Evolutionary conservation across 1,140 invertebrate genomes (phyloP), one percentile per base, ranked within the genome.

Genomic region (Coenobita brevimanus): DNA sequence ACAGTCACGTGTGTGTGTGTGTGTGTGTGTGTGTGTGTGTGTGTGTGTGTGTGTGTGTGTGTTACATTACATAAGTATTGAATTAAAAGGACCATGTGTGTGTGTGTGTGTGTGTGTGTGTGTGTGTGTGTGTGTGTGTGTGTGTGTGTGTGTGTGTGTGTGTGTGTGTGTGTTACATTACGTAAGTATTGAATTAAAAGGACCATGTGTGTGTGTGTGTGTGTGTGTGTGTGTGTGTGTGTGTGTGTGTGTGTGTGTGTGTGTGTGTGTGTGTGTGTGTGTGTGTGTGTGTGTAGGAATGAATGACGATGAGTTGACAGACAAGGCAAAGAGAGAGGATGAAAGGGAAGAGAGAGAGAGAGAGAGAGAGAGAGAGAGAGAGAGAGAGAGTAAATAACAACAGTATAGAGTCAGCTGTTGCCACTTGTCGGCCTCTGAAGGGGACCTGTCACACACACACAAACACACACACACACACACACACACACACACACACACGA

Each of bases 51-150:
- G n/a, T 41, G 4, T 76, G 24, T 76, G 41, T 76, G 24, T 76
- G 24, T 41, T n/a, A n/a, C n/a, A n/a, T n/a, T n/a, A n/a, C n/a
- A n/a, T n/a, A n/a, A n/a, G n/a, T n/a, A n/a, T n/a, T n/a, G n/a
- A n/a, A n/a, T n/a, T n/a, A n/a, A n/a, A n/a, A n/a, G n/a, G n/a
- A n/a, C n/a, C n/a, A 4, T 76, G 24, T 76, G 8, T 76, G 24
- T 76, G 24, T 2, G 43, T 76, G 41, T 41, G 24, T 38, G 24
- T 78, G n/a, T 17, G 17, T 41, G 17, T 78, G 41, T 78, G 41
- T 78, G 41, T 78, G 43, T 78, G 41, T 78, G 41, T 78, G 41
- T 78, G 41, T 10, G n/a, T 78, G 41, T 46, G 41, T 78, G 41
- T 46, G 41, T 78, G 41, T 43, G 21, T 43, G 41, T 78, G n/a